Conservation (phyloP, 2,113 vertebrate species). For the Collichthys lucidus region DNA sequence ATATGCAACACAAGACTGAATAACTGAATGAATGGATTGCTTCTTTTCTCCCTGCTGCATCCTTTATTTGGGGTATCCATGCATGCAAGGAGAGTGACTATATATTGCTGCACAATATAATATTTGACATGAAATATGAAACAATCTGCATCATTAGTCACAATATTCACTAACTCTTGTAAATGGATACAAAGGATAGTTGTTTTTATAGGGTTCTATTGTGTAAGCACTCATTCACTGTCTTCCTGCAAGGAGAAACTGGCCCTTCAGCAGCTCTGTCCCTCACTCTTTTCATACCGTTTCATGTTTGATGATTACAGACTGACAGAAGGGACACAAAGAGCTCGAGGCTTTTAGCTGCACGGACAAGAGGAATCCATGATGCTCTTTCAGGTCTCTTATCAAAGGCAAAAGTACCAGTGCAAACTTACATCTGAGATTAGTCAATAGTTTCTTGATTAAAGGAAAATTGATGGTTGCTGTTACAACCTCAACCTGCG, state of each 20-base stretch:
- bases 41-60: neutral
- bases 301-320: slow-evolving; percentile 59
- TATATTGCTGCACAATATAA: neutral
- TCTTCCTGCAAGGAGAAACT: slow-evolving; percentile 10
- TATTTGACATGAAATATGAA: neutral
- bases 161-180: neutral
- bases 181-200: neutral
- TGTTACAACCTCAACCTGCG: neutral
- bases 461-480: slow-evolving; percentile 32
- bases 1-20: neutral
- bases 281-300: slow-evolving; percentile 12
- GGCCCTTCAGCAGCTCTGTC: slow-evolving; percentile 11
- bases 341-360: slow-evolving; percentile 37
- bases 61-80: neutral
- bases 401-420: slow-evolving; percentile 32
- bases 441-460: slow-evolving; percentile 35
- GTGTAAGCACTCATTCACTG: slow-evolving; percentile 11
- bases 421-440: slow-evolving; percentile 10
- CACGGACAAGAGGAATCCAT: slow-evolving; percentile 14
- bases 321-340: slow-evolving; percentile 47
- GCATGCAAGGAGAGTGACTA: too few relatives aligned
- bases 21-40: neutral
- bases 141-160: neutral
- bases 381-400: slow-evolving; percentile 36
- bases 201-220: slow-evolving; percentile 23